Evolutionary conservation across 1,140 invertebrate genomes (phyloP), one percentile per base, ranked within the genome.

Genomic region (Drosophila rhopaloa): DNA sequence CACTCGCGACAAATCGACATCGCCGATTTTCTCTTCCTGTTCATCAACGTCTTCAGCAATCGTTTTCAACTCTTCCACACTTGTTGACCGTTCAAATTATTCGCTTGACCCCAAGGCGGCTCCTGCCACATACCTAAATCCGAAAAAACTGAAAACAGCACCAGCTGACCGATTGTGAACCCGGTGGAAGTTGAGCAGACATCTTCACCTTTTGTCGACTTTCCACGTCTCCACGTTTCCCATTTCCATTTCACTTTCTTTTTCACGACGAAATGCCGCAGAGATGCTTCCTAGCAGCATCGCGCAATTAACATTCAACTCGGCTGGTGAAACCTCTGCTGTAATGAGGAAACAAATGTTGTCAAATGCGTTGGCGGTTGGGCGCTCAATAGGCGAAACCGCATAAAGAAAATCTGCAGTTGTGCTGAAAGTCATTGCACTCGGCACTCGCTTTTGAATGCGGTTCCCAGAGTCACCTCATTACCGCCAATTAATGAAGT

Each of bases 161-260:
- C 72, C 73, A 76, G 83, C 83, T 86, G 82, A 86, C 82, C 78
- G 79, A 68, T 81, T 68, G 70, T 85, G 81, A 85, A 86, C 81
- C 44, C 58, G 66, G 74, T 19, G 55, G 76, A 55, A 57, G 68
- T 65, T 40, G 60, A 43, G 76, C 54, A 79, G 81, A 57, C 79
- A 86, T 86, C 83, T 83, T 86, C 83, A 88, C 83, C 83, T 88
- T 71, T 88, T 88, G 83, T 67, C 79, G 79, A 82, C 83, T 86
- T 85, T 85, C 82, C 82, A 85, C 71, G 79, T 65, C 76, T 53
- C 62, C 66, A 24, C 24, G 79, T 82, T 62, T 62, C 59, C 53
- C 59, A 62, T 62, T 41, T 58, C 55, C 60, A 62, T 86, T 86
- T 85, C 82, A 86, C 79, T 86, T 88, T 86, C 84, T 79, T 77